Conservation (phyloP, 2,797 vertebrate genomes). For the Chiloscyllium punctatum region DNA sequence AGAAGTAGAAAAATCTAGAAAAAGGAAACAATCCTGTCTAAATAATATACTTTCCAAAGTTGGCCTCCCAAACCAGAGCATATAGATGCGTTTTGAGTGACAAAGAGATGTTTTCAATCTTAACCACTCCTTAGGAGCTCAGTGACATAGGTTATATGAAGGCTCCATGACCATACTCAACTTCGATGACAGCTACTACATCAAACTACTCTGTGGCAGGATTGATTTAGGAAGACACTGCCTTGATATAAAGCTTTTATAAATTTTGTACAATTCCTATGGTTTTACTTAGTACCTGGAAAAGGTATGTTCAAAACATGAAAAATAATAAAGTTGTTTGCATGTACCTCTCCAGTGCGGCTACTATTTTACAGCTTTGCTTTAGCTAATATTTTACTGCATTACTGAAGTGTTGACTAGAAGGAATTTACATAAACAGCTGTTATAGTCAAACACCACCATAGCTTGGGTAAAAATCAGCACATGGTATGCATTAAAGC, state of each 20-base stretch:
- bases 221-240: neutral
- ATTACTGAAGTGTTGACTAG: neutral
- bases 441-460: neutral
- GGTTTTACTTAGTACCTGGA: neutral
- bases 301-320: neutral
- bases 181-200: neutral
- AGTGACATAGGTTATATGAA: neutral
- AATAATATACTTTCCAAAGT: neutral
- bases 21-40: neutral
- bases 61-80: neutral
- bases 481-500: neutral
- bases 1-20: neutral
- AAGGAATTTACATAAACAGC: neutral
- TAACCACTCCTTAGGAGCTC: neutral
- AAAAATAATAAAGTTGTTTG: neutral
- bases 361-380: neutral
- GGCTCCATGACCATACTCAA: neutral
- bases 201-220: neutral
- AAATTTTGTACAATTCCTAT: neutral
- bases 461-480: neutral
- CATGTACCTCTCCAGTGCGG: neutral
- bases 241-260: neutral
- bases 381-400: neutral
- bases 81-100: neutral
- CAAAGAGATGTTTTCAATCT: neutral